These are phyloP conservation scores for Drosophila anomalipes DNA, from an alignment of 2,888 invertebrate genomes.

Conservation along the genomic window DNA sequence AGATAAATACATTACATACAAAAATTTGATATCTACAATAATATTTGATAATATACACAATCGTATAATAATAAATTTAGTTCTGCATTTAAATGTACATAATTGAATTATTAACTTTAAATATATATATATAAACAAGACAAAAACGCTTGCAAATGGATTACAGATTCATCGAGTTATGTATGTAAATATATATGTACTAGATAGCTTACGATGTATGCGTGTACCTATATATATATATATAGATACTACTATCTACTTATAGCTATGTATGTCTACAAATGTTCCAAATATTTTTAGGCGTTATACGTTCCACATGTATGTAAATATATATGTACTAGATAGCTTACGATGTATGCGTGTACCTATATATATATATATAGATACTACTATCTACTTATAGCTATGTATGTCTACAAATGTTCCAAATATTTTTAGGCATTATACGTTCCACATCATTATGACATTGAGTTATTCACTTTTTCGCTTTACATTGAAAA, in stretches of 20 bases:
- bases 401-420: constrained; percentile 36
- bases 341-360: constrained; percentile 41
- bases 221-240: constrained; percentile 29
- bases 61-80: constrained; percentile 58
- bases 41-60: constrained; percentile 54
- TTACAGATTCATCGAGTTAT: constrained; percentile 65
- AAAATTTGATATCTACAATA: constrained; percentile 73
- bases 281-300: constrained; percentile 49
- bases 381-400: constrained; percentile 40
- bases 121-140: constrained; percentile 63
- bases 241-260: constrained; percentile 35
- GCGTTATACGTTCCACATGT: constrained; percentile 31
- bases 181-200: constrained; percentile 37
- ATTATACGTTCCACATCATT: constrained; percentile 36
- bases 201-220: constrained; percentile 45
- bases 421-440: constrained; percentile 48
- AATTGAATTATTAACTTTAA: constrained; percentile 64
- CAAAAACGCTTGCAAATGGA: constrained; percentile 74
- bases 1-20: constrained; percentile 67
- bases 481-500: constrained; percentile 11
- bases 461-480: constrained; percentile 39
- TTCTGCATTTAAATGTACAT: constrained; percentile 64
- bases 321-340: constrained; percentile 39
- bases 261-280: constrained; percentile 39
- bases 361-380: constrained; percentile 30